Evolutionary conservation across 2,888 invertebrate genomes (phyloP).

Genomic region (Sympetrum striolatum): DNA sequence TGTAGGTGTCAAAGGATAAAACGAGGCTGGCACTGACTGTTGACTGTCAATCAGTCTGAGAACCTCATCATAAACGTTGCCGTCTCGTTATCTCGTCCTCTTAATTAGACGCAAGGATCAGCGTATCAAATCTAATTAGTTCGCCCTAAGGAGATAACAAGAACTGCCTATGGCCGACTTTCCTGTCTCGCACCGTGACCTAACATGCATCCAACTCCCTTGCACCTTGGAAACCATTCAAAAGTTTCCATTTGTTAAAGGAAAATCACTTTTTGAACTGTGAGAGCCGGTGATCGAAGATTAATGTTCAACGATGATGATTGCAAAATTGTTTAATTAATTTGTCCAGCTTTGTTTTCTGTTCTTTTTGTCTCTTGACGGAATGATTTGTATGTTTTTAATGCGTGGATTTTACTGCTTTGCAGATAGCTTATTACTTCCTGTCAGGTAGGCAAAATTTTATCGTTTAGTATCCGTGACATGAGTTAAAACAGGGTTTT

Average conservation of each 20-base stretch:
- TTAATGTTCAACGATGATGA: too few species aligned
- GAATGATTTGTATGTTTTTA: not conserved
- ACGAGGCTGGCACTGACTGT: not conserved
- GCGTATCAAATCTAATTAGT: not conserved
- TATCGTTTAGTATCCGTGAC: not conserved
- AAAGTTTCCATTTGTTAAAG: too few species aligned
- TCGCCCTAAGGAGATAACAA: too few species aligned
- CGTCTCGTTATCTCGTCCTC: not conserved
- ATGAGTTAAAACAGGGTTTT: not conserved
- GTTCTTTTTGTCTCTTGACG: not conserved
- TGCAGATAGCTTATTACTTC: not conserved
- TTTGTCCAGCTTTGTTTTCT: too few species aligned
- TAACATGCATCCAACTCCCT: too few species aligned
- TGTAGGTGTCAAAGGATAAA: not conserved
- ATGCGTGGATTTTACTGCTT: not conserved
- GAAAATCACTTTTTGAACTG: too few species aligned
- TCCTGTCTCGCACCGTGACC: too few species aligned
- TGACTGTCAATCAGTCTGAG: not conserved
- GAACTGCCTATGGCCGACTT: too few species aligned
- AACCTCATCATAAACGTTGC: not conserved
- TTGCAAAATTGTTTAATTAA: too few species aligned
- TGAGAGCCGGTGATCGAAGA: too few species aligned
- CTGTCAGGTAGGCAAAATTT: not conserved
- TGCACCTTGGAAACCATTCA: too few species aligned
- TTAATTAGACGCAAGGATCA: not conserved